Evolutionary conservation across 2,797 vertebrate genomes (phyloP), one percentile per base, ranked within the genome.

Genomic region (Bovichtus diacanthus): DNA sequence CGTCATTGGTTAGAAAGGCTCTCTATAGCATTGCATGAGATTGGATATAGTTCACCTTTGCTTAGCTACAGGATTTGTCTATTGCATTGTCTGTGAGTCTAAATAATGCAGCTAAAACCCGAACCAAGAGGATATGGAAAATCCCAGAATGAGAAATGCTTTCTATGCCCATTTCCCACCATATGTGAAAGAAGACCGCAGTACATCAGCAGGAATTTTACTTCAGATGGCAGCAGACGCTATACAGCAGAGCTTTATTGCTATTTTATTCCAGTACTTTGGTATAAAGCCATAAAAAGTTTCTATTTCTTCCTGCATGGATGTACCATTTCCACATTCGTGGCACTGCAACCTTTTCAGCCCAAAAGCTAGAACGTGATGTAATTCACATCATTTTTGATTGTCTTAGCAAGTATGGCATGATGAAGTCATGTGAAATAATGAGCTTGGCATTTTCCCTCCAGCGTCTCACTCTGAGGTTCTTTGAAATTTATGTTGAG

Each of bases 1-100:
- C 76, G 73, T 90, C 81, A 81, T 19, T 74, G 74, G 78, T 70
- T 76, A 69, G 72, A 82, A 83, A 70, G 64, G 61, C 80, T 87
- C 69, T 82, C 47, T 67, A 62, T 81, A 63, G 50, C 84, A 68
- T 78, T 86, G 74, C 63, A 56, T 65, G 43, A n/a, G 41, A 54
- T n/a, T 71, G 46, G 75, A 59, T 4, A 23, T 58, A 41, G 10
- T 29, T 81, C 62, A 76, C 78, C 71, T 80, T 56, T 59, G 60
- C 71, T 80, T 56, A 59, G 60, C 29, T 63, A 23, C 65, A 70
- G 68, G 69, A 50, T 65, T 70, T 74, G 47, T 51, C 50, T 70
- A 44, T 65, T 71, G 39, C 19, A 29, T 83, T 54, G 44, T 47
- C 47, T 56, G 21, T 61, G 50, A 61, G 49, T 61, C 21, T 77